Base-by-base conservation (phyloP, 2,888 invertebrate genomes). In the Ceriagrion tenellum region DNA sequence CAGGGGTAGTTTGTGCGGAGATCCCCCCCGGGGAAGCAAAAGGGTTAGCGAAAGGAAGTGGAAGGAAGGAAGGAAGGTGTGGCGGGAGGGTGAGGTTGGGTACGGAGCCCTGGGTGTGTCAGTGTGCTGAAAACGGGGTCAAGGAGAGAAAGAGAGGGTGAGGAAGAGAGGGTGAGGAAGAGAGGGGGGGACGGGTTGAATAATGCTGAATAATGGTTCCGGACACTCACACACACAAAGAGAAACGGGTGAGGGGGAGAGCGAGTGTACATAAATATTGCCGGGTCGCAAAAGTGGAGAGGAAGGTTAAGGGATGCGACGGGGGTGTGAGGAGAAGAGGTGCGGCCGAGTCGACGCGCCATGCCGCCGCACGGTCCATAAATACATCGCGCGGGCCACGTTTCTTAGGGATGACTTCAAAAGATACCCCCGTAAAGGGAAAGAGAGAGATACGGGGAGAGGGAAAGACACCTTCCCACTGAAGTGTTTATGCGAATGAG, bases 401-500 rank as follows among this genome's bases (percentile, higher is more conserved):
- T 81, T 81, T 81, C 81, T 81, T 35, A 13, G 81, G 81, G 81
- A 81, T 81, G 81, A 81, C 81, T 81, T 81, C 81, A 81, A 81
- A 81, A 81, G 81, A 81, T 81, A 35, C 81, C 26, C 30, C 13
- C 81, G 12, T 16, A 26, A 6, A 59, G 35, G 3, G 35, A 35
- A 35, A 59, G 59, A 59, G 59, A 59, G 59, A 59, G 59, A 59
- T n/a, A n/a, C n/a, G n/a, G n/a, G n/a, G 59, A 59, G 59, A 59
- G 59, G 13, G 59, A 59, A 16, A 59, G 18, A 20, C 20, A 59
- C 59, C 20, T 16, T 8, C 59, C 13, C 30, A 13, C 81, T 35
- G 35, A 81, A 81, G 81, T 81, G 81, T 81, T 81, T 81, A 81
- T 81, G 81, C 81, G 81, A 81, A 81, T 81, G 35, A 81, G 81